Evolutionary conservation across 2,888 invertebrate species (phyloP).

Genomic region (Caenorhabditis plicata): DNA sequence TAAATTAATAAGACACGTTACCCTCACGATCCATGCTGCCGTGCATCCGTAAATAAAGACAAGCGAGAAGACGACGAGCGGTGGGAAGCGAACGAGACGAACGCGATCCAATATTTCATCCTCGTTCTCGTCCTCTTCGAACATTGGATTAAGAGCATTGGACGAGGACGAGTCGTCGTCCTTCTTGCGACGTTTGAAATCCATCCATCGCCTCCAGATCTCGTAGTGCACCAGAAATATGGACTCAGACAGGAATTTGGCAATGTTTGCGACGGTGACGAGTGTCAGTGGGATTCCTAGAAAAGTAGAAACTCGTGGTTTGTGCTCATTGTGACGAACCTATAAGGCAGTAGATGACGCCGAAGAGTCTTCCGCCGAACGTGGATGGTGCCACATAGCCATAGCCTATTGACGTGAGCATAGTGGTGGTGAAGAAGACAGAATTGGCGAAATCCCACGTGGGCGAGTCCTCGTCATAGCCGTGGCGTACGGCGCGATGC

Average conservation of each 20-base stretch:
- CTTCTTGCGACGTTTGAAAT: constrained; percentile 47
- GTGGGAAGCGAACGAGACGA: constrained; percentile 60
- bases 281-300: constrained; percentile 52
- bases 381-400: constrained; percentile 62
- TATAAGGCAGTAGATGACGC: constrained; percentile 81
- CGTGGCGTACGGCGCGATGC: constrained; percentile 57
- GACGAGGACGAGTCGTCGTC: constrained; percentile 15
- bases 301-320: too few relatives aligned
- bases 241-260: constrained; percentile 61
- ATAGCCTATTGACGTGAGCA: constrained; percentile 57
- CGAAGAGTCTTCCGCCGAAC: constrained; percentile 78
- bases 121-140: constrained; percentile 61
- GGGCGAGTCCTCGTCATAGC: constrained; percentile 53
- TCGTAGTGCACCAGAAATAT: constrained; percentile 60
- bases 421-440: constrained; percentile 53
- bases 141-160: constrained; percentile 42
- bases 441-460: constrained; percentile 44
- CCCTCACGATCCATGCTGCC: constrained; percentile 52
- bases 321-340: constrained; percentile 59
- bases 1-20: background rate
- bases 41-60: constrained; percentile 61
- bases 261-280: constrained; percentile 61
- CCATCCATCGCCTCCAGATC: constrained; percentile 57
- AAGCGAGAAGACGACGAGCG: constrained; percentile 59
- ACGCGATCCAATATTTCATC: constrained; percentile 61